Base-by-base conservation (phyloP, 1,140 invertebrate species). In the Mya arenaria region DNA sequence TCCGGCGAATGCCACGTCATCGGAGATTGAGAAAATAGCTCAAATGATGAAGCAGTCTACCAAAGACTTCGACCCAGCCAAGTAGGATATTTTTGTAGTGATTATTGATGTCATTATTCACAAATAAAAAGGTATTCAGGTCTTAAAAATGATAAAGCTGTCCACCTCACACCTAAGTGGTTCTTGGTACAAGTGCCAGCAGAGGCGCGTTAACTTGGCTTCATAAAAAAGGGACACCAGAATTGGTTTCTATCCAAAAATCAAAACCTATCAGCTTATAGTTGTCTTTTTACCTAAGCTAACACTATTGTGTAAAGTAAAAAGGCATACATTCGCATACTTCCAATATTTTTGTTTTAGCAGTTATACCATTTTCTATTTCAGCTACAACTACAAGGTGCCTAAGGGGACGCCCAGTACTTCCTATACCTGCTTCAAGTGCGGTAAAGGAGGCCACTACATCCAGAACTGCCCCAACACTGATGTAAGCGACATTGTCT, bases 11-110 rank as follows among this genome's bases (percentile, higher is more conserved):
- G 95, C 98, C 93, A 96, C 97, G 94, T 96, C 96, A 60, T 96
- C 96, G 36, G 98, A 99, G 94, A 97, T 98, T 89, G 98, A 99
- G 90, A 99, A 99, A 94, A 98, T 99, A 88, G 96, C 96, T 91
- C 97, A 97, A 83, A 98, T 99, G 96, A 99, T 99, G 95, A 95
- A 96, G 73, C 98, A 99, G 90, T 98, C 98, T 48, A 98, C 97
- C 62, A 96, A 96, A 90, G 98, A 98, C 91, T 99, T 99, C 94
- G 97, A 99, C 93, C 97, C 97, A 77, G 96, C 97, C 92, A 98
- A 97, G 97, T 99, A 95, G 95, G 96, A 94, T 48, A 3, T 56
- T 34, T 30, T 34, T 37, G n/a, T n/a, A n/a, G n/a, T n/a, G n/a
- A n/a, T n/a, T n/a, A n/a, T 2, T 28, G 15, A 28, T 5, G 0